These are phyloP conservation scores for Bhutanitis thaidina DNA, from an alignment of 2,888 invertebrate genomes.

Conservation along the genomic window DNA sequence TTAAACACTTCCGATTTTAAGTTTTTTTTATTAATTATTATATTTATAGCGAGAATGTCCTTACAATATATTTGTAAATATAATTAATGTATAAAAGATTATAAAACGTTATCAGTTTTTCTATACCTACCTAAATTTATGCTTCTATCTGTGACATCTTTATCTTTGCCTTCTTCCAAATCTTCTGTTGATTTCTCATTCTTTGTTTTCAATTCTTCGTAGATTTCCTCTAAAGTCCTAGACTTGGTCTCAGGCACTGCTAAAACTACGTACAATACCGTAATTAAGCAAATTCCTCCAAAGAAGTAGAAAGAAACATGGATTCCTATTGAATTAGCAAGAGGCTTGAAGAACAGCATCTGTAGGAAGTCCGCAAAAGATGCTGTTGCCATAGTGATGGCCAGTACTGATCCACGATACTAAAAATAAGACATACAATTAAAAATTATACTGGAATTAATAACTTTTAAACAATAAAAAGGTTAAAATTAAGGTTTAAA, in stretches of 20 bases:
- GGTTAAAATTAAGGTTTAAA: too few relatives aligned
- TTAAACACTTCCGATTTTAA: too few relatives aligned
- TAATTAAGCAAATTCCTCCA: conserved; percentile 41
- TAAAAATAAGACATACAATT: conserved; percentile 33
- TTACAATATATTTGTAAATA: too few relatives aligned
- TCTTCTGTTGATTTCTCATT: conserved; percentile 37
- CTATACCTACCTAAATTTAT: neutral
- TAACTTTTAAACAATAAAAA: too few relatives aligned
- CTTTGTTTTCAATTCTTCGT: conserved; percentile 46
- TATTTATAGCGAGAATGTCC: too few relatives aligned
- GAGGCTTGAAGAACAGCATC: conserved; percentile 54
- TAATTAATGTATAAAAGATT: too few relatives aligned
- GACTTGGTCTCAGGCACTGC: conserved; percentile 53
- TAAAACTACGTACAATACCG: conserved; percentile 41
- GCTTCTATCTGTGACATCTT: neutral
- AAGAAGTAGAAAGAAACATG: conserved; percentile 54
- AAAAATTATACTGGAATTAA: too few relatives aligned
- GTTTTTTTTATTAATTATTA: too few relatives aligned
- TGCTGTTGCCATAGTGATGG: conserved; percentile 48
- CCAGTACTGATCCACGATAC: conserved; percentile 64
- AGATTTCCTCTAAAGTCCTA: conserved; percentile 46
- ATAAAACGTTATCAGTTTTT: neutral
- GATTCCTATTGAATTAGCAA: conserved; percentile 44
- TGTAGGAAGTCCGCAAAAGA: conserved; percentile 49
- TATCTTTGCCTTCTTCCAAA: neutral